phyloP scores from a whole-genome alignment of 2,888 invertebrate species.

The Flabesymbios commensalis region DNA sequence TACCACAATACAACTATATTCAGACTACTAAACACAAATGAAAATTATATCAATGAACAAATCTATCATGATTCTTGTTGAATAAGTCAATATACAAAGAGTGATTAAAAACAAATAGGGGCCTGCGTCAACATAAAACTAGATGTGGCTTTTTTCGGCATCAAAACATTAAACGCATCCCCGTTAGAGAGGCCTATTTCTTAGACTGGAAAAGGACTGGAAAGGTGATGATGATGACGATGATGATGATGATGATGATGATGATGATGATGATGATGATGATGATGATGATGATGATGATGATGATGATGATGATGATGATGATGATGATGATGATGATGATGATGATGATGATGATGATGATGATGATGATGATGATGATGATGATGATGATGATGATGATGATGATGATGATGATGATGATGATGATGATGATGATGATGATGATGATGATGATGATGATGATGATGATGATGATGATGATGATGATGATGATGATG shows the following conservation, averaged over 20 bases:
- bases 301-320: conserved; percentile 11
- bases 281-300: conserved; percentile 2
- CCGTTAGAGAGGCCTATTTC: neutral
- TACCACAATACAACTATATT: too few relatives aligned
- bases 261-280: conserved; percentile 3
- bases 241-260: conserved; percentile 6
- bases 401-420: conserved; percentile 1
- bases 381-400: conserved; percentile 2
- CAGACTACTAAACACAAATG: too few relatives aligned
- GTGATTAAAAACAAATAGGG: too few relatives aligned
- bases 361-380: conserved; percentile 10
- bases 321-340: conserved; percentile 15
- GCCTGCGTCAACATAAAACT: too few relatives aligned
- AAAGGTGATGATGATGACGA: too few relatives aligned
- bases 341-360: conserved; percentile 15
- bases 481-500: neutral
- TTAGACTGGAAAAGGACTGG: neutral
- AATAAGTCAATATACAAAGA: too few relatives aligned
- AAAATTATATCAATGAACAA: too few relatives aligned
- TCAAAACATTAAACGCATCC: too few relatives aligned
- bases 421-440: conserved; percentile 1
- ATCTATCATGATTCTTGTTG: too few relatives aligned
- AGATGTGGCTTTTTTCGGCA: too few relatives aligned
- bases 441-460: neutral
- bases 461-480: neutral